Evolutionary conservation across 2,113 vertebrate species (phyloP), one percentile per base, ranked within the genome.

Genomic region (Eolophus roseicapilla): DNA sequence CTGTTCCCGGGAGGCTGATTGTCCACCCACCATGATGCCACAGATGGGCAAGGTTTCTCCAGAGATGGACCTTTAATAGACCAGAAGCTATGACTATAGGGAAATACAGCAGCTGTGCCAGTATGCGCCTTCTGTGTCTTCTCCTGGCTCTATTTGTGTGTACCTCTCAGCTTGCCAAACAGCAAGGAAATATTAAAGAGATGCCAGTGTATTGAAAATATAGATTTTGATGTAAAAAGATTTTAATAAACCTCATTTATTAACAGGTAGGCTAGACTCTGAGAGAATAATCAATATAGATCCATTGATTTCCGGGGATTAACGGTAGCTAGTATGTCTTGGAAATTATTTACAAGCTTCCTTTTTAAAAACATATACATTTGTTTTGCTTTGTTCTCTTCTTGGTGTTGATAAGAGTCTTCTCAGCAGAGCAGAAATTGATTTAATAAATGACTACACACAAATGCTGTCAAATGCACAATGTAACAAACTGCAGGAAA

Each of bases 381-480:
- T 82, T 83, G 14, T 52, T 90, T 90, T 74, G 28, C 79, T 92
- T 82, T 88, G 25, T 67, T 90, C 4, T 46, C 63, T 77, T 85
- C 23, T 83, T 86, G 55, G 5, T 63, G 74, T 88, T 96, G 82
- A 88, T 93, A 90, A 59, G 44, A 93, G 35, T 49, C 89, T 93
- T 88, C 55, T 95, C 64, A 93, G 47, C 28, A 88, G 62, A 76
- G 60, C 9, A 91, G 53, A 91, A 94, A 91, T 78, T 87, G 91
- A 50, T 69, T 62, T 88, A 96, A 92, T 85, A 95, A 96, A 93
- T 13, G 9, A 62, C 85, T 95, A 81, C 44, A 74, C 31, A 84
- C 28, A 92, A 78, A 83, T 91, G 14, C 47, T 93, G 93, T 95
- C 94, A 95, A 94, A 95, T 59, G n/a, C 67, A 80, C 85, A 89